A percentile compares a stretch with the other conserved stretches of the same genome.
Conservation (phyloP, 2,113 vertebrate species). For the Terrapene triunguis region DNA sequence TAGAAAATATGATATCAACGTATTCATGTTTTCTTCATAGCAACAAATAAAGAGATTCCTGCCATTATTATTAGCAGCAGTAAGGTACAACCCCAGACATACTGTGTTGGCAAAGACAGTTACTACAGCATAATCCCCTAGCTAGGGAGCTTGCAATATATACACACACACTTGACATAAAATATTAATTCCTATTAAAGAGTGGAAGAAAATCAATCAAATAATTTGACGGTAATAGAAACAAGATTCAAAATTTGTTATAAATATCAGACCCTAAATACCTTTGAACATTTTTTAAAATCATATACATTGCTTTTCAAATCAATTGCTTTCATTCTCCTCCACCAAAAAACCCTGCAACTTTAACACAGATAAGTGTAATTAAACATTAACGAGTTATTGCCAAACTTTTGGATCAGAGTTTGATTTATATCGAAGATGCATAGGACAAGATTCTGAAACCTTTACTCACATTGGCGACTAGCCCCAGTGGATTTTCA, state of each 20-base stretch:
- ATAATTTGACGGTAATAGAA: background rate
- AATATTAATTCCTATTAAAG: background rate
- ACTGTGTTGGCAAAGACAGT: background rate
- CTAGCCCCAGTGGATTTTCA: fast-evolving
- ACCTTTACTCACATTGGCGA: background rate
- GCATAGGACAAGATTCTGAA: background rate
- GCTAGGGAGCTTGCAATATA: background rate
- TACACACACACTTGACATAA: background rate
- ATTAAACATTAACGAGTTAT: background rate
- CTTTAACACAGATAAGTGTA: background rate
- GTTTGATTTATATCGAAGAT: background rate
- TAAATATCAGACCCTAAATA: background rate
- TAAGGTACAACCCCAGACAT: background rate
- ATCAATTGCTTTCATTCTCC: background rate
- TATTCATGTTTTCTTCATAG: background rate
- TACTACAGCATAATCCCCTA: background rate
- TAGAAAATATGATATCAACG: background rate
- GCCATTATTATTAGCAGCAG: background rate
- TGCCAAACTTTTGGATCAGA: background rate
- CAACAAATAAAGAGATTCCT: background rate
- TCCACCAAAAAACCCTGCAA: background rate
- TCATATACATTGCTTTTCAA: background rate
- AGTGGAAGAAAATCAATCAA: fast-evolving
- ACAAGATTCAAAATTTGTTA: background rate
- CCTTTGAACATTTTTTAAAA: background rate